Evolutionary conservation across 2,113 vertebrate species (phyloP), one percentile per base, ranked within the genome.

Genomic region (Raphicerus campestris): DNA sequence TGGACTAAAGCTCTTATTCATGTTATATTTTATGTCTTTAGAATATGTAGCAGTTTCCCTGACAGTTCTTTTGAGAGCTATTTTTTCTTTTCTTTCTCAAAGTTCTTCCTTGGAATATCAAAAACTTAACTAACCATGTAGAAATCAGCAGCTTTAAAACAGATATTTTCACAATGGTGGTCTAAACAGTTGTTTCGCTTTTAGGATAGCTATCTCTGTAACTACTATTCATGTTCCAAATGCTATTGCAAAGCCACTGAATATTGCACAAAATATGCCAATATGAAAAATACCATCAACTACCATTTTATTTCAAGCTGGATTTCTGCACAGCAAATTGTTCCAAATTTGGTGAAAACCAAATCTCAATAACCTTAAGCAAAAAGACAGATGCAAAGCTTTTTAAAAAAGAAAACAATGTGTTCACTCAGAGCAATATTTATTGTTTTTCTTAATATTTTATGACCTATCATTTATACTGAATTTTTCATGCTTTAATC

Each of bases 241-340:
- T 96, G 92, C 90, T 92, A 80, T 75, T 86, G 89, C 93, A 97
- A 97, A 97, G 81, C 70, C 96, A 88, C 60, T 58, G 75, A 96
- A 90, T 93, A 83, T 86, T 77, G 85, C 78, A 88, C 55, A 87
- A 87, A 92, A 39, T 86, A 87, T 78, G 87, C 93, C 96, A 94
- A 60, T 85, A 61, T 85, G 94, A 93, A 93, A 97, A 97, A 73
- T 91, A 88, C 49, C 80, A 92, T 90, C 95, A 88, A 89, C 87
- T 96, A 84, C 63, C 96, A 55, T 97, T 97, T 97, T 93, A 96
- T 90, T 85, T 86, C 89, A 93, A 60, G 47, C 77, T 88, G 93
- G 35, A 87, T 66, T 96, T 96, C 90, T 93, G 55, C 39, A 92
- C 30, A 80, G 51, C 26, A 83, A 39, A 95, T 55, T 42, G 49